These are phyloP conservation scores for Melieria crassipennis DNA, from an alignment of 2,888 invertebrate genomes.

Conservation along the genomic window DNA sequence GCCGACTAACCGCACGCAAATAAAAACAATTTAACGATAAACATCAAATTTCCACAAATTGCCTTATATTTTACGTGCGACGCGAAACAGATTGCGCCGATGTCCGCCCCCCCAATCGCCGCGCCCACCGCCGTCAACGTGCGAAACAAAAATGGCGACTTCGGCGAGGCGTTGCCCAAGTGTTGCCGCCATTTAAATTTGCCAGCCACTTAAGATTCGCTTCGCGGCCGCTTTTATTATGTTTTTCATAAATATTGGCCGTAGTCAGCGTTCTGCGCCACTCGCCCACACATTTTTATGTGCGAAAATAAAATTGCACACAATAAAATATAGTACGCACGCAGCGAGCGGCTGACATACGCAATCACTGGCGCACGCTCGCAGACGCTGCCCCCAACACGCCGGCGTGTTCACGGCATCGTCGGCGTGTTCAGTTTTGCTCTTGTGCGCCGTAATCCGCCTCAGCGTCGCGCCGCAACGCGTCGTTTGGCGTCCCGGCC, in stretches of 20 bases:
- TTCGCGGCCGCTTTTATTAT: neutral
- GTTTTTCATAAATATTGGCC: constrained; percentile 1
- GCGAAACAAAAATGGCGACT: constrained; percentile 20
- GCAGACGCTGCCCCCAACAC: too few relatives aligned
- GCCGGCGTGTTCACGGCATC: too few relatives aligned
- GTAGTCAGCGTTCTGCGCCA: constrained; percentile 12
- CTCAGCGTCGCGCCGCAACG: too few relatives aligned
- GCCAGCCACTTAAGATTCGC: constrained; percentile 1
- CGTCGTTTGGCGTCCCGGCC: neutral
- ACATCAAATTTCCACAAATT: constrained; percentile 66
- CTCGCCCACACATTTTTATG: neutral
- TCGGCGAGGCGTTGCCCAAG: too few relatives aligned
- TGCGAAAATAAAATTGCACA: neutral
- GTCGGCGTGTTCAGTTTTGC: too few relatives aligned
- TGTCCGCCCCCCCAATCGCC: neutral
- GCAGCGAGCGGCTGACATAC: constrained; percentile 3
- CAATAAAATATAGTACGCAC: neutral
- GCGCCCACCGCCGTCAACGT: neutral
- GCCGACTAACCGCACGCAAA: constrained; percentile 40
- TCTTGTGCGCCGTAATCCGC: too few relatives aligned
- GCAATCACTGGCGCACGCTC: neutral
- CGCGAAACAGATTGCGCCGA: constrained; percentile 55
- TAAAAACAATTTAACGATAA: constrained; percentile 65
- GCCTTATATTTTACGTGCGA: constrained; percentile 65
- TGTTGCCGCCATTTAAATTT: constrained; percentile 3